Evolutionary conservation across 2,888 invertebrate genomes (phyloP), one percentile per base, ranked within the genome.

Genomic region (Coelogynopora nodosa): DNA sequence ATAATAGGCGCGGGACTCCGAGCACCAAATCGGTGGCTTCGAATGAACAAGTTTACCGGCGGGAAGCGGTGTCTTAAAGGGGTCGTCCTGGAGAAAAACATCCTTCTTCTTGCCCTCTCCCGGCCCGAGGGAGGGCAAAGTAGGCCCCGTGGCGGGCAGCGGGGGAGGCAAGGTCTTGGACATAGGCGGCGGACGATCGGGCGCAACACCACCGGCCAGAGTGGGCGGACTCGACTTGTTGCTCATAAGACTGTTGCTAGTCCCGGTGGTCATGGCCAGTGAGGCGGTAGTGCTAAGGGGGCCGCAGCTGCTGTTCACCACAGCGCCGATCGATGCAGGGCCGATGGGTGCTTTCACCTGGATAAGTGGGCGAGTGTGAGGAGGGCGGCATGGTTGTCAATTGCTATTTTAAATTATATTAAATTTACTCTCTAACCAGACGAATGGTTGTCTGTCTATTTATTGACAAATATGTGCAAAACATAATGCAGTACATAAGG

Each of bases 1-100:
- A n/a, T n/a, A n/a, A n/a, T n/a, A n/a, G n/a, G n/a, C n/a, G n/a
- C n/a, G n/a, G n/a, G n/a, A n/a, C n/a, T n/a, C n/a, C n/a, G n/a
- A n/a, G n/a, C n/a, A n/a, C n/a, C n/a, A n/a, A n/a, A n/a, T n/a
- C n/a, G n/a, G n/a, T n/a, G n/a, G n/a, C n/a, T n/a, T n/a, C n/a
- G n/a, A n/a, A n/a, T n/a, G n/a, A n/a, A n/a, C n/a, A n/a, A 18
- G 5, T 49, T 49, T 49, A 5, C 49, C 49, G 49, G 5, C 74
- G 27, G 74, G 74, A 74, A 74, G 18, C 74, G 74, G 74, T 5
- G 74, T 74, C 23, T 74, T 74, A 26, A 74, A 74, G 74, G 74
- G 74, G 27, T 74, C 74, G 74, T 74, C 74, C 74, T 74, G 74
- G 2, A 74, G 5, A 26, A 74, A 74, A 49, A 18, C 5, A 49